phyloP scores from a whole-genome alignment of 1,140 invertebrate species.

The Drosophila sproati region DNA sequence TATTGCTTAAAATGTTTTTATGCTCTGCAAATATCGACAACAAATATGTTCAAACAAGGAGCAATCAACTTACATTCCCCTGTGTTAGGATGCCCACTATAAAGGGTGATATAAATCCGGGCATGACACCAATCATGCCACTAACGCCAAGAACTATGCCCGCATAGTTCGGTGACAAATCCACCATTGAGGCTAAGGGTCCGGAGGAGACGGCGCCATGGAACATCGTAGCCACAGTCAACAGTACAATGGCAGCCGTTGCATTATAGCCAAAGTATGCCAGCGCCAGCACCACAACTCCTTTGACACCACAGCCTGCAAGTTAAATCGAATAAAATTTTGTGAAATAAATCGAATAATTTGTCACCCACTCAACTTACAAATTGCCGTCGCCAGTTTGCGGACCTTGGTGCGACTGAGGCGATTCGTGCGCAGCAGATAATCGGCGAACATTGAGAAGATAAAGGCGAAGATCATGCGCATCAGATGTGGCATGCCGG shows the following conservation, averaged over 20 bases:
- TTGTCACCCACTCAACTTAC: slow-evolving; percentile 79
- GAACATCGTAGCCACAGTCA: slow-evolving; percentile 87
- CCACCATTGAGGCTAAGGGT: slow-evolving; percentile 87
- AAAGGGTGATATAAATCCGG: slow-evolving; percentile 87
- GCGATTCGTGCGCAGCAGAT: slow-evolving; percentile 86
- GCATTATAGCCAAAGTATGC: slow-evolving; percentile 88
- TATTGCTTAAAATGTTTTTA: too few relatives aligned
- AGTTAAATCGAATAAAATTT: not conserved
- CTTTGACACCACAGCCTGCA: slow-evolving; percentile 86
- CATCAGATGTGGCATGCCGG: slow-evolving; percentile 88
- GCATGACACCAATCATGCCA: slow-evolving; percentile 85
- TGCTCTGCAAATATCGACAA: too few relatives aligned
- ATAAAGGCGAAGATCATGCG: slow-evolving; percentile 87
- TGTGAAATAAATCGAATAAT: too few relatives aligned
- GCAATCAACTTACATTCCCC: slow-evolving; percentile 86
- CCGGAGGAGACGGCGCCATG: slow-evolving; percentile 89
- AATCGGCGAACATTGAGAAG: slow-evolving; percentile 87
- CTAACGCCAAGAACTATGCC: slow-evolving; percentile 87
- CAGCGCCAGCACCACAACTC: slow-evolving; percentile 86
- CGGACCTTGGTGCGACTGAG: slow-evolving; percentile 88
- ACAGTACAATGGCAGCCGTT: slow-evolving; percentile 86
- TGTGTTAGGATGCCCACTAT: slow-evolving; percentile 87
- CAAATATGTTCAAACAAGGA: too few relatives aligned
- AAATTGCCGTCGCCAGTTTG: slow-evolving; percentile 87
- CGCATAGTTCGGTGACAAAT: slow-evolving; percentile 90